phyloP scores from a whole-genome alignment of 2,888 invertebrate genomes.

The Priocnemis perturbator region DNA sequence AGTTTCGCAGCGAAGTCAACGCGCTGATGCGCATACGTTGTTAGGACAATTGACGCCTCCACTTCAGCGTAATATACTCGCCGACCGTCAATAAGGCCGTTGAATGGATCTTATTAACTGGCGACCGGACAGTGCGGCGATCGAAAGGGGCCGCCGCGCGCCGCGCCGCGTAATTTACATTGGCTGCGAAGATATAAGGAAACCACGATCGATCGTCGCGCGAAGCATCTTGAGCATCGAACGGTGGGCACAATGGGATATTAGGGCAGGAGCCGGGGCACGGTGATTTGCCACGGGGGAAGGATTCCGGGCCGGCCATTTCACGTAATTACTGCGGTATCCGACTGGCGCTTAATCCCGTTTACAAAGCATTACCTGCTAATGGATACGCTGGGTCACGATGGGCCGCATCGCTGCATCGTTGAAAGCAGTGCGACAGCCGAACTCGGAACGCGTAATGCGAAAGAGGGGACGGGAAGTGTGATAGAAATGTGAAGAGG shows the following conservation, averaged over 20 bases:
- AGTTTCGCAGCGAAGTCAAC: too few species aligned
- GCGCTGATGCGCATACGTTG: too few species aligned
- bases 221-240: too few species aligned
- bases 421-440: neutral
- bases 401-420: slow-evolving; percentile 3
- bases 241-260: neutral
- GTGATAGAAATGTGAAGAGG: neutral
- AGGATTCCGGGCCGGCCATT: slow-evolving; percentile 50
- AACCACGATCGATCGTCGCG: too few species aligned
- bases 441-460: slow-evolving; percentile 4
- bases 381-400: slow-evolving; percentile 55
- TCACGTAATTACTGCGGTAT: slow-evolving; percentile 62
- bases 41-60: too few species aligned
- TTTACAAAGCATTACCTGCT: slow-evolving; percentile 66
- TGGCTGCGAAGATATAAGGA: too few species aligned
- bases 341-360: slow-evolving; percentile 59
- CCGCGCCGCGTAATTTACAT: too few species aligned
- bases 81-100: too few species aligned
- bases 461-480: neutral
- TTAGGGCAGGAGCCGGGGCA: slow-evolving; percentile 13
- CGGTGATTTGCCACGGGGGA: slow-evolving; percentile 47
- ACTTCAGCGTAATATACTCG: too few species aligned
- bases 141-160: too few species aligned
- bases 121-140: too few species aligned
- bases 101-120: too few species aligned